Percentiles rank a stretch among this genome's conserved stretches.
Evolutionary conservation across 2,113 vertebrate genomes (phyloP).

Genomic region (Leptobrachium ailaonicum): DNA sequence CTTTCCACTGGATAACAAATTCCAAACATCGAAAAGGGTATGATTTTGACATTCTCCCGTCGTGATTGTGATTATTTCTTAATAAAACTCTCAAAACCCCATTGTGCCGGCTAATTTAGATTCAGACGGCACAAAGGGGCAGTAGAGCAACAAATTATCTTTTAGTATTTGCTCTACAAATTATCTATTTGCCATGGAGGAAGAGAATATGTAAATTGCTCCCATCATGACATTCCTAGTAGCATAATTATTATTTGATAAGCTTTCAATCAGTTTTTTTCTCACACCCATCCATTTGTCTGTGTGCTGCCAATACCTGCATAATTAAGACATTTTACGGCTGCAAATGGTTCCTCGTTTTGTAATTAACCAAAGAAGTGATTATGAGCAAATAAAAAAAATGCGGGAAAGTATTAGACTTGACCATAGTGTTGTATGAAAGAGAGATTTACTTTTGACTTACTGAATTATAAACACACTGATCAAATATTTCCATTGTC

Average conservation of each 20-base stretch:
- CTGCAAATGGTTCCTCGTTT: conserved; percentile 8
- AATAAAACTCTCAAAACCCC: conserved; percentile 2
- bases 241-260: conserved; percentile 35
- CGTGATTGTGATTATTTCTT: neutral
- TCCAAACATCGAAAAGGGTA: too few relatives aligned
- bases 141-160: conserved; percentile 35
- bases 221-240: conserved; percentile 21
- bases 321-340: conserved; percentile 15
- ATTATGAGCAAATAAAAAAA: conserved; percentile 5
- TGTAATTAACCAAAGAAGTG: conserved; percentile 6
- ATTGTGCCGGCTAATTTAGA: conserved; percentile 24
- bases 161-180: conserved; percentile 35
- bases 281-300: conserved; percentile 20
- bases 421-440: too few relatives aligned
- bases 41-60: too few relatives aligned
- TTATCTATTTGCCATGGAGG: conserved; percentile 17
- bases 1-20: neutral
- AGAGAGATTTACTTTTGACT: too few relatives aligned
- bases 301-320: conserved; percentile 7
- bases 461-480: too few relatives aligned
- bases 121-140: conserved; percentile 17
- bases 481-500: too few relatives aligned
- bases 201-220: conserved; percentile 36
- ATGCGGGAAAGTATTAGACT: neutral
- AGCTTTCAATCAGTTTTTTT: conserved; percentile 29